Percentiles rank a stretch among this genome's conserved stretches.
phyloP scores from a whole-genome alignment of 1,140 invertebrate genomes.

The Sarcophaga bullata region DNA sequence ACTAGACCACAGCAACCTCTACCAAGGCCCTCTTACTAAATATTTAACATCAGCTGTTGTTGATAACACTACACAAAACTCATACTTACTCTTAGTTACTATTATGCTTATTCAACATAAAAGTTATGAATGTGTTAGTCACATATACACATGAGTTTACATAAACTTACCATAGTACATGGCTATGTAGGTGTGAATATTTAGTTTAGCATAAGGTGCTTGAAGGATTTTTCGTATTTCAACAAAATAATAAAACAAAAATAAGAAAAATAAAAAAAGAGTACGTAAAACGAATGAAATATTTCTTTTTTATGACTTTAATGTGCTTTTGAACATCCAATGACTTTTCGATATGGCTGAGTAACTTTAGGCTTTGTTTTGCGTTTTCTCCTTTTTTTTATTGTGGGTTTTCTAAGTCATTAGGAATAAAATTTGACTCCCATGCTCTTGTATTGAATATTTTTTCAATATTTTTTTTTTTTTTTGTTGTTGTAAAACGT shows the following conservation, averaged over 20 bases:
- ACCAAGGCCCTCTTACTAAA: no score
- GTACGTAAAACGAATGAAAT: background rate
- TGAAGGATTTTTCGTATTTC: background rate
- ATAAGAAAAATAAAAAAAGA: no score
- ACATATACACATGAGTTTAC: background rate
- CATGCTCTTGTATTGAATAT: background rate
- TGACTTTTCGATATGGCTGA: background rate
- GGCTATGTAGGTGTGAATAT: background rate
- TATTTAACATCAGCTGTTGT: no score
- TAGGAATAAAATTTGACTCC: background rate
- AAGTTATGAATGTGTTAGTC: background rate
- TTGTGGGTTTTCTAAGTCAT: background rate
- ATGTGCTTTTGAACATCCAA: constrained; percentile 14
- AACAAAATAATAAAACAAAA: background rate
- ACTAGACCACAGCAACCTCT: no score
- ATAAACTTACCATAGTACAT: background rate
- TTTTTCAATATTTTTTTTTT: background rate
- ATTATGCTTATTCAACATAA: background rate
- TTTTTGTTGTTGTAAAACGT: background rate
- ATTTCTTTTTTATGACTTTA: constrained; percentile 11
- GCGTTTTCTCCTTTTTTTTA: no score
- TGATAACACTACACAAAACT: no score
- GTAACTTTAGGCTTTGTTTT: background rate
- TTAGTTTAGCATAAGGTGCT: background rate
- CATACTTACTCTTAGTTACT: no score